These are phyloP conservation scores for Leptopilina myrica DNA, from an alignment of 2,888 invertebrate genomes.

Conservation along the genomic window DNA sequence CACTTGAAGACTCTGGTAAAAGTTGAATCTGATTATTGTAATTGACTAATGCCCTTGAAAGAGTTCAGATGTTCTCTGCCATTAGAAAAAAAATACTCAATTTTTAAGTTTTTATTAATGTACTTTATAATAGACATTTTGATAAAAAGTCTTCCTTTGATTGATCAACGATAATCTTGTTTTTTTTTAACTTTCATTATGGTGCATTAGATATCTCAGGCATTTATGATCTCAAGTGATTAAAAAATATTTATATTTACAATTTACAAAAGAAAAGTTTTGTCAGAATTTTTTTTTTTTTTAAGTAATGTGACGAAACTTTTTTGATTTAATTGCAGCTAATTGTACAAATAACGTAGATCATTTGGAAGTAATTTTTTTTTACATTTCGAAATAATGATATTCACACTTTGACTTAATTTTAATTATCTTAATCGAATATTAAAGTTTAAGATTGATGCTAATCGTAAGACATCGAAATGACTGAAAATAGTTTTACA, in stretches of 20 bases:
- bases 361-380: conserved; percentile 23
- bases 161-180: no score
- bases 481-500: conserved; percentile 53
- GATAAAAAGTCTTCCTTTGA: no score
- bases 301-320: conserved; percentile 18
- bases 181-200: conserved; percentile 33
- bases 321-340: conserved; percentile 35
- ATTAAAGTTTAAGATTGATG: conserved; percentile 11
- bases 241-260: conserved; percentile 50
- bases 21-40: background rate
- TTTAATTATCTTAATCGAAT: background rate
- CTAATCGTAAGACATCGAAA: conserved; percentile 46
- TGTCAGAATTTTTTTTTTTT: conserved; percentile 14
- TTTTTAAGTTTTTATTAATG: conserved; percentile 15
- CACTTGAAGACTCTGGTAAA: conserved; percentile 12
- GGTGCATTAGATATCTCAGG: conserved; percentile 59
- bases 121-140: conserved; percentile 6
- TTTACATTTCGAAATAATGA: conserved; percentile 25
- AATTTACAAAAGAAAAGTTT: conserved; percentile 23
- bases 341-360: conserved; percentile 27
- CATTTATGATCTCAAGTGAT: conserved; percentile 66
- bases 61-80: conserved; percentile 8
- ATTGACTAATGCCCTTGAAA: conserved; percentile 11
- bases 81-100: conserved; percentile 19
- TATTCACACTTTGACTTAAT: conserved; percentile 28